A percentile compares a stretch with the other conserved stretches of the same genome.
These are phyloP conservation scores for Embidobia sp. DNA, from an alignment of 2,888 invertebrate species.

Conservation along the genomic window DNA sequence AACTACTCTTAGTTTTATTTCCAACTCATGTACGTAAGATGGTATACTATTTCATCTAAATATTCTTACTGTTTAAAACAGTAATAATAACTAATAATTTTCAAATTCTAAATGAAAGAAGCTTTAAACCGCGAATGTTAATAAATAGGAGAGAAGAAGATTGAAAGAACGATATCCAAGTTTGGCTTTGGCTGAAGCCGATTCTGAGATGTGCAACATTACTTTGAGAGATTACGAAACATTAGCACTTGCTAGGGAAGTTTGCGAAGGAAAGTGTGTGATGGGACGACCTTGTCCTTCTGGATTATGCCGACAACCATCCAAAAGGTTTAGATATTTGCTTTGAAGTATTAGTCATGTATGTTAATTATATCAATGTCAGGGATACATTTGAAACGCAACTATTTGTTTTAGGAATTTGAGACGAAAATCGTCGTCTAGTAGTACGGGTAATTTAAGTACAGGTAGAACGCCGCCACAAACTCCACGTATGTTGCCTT, in stretches of 20 bases:
- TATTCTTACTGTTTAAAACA: too few species aligned
- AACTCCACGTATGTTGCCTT: conserved; percentile 79
- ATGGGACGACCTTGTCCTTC: conserved; percentile 93
- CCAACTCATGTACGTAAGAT: too few species aligned
- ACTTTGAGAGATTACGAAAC: conserved; percentile 93
- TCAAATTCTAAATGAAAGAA: too few species aligned
- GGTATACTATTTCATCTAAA: too few species aligned
- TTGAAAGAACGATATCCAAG: conserved; percentile 93
- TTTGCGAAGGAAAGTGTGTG: conserved; percentile 93
- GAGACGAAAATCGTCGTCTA: conserved; percentile 79
- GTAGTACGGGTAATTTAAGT: conserved; percentile 79
- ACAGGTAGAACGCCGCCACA: conserved; percentile 81
- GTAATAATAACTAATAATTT: too few species aligned
- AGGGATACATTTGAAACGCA: too few species aligned
- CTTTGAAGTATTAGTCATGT: too few species aligned
- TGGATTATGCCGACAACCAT: conserved; percentile 85
- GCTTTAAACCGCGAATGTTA: too few species aligned
- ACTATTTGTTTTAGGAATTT: conserved; percentile 70
- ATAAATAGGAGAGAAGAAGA: conserved; percentile 89
- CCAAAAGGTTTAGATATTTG: conserved; percentile 81
- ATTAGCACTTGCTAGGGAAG: conserved; percentile 88
- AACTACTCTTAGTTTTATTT: not conserved
- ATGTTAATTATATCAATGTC: too few species aligned
- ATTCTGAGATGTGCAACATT: conserved; percentile 88
- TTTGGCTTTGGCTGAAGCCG: conserved; percentile 87